Conservation (phyloP, 1,140 invertebrate genomes). For the Globodera rostochiensis region DNA sequence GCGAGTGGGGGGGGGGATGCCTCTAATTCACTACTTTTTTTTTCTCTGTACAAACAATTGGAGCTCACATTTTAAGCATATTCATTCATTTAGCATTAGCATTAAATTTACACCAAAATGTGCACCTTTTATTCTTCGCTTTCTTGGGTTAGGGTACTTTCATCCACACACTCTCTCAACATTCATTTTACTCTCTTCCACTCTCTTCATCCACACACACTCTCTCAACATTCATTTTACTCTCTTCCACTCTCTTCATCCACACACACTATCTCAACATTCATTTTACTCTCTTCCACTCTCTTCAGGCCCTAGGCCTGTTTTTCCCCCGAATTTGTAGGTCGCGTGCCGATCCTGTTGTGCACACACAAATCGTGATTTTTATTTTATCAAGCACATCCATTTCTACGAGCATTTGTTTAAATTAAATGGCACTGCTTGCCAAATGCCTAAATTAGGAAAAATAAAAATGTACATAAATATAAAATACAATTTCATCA, state of each 20-base stretch:
- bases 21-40: background rate
- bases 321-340: background rate
- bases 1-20: background rate
- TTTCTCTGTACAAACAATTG: too few species aligned
- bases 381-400: background rate
- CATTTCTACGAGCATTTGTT: background rate
- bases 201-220: background rate
- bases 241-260: background rate
- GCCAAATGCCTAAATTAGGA: background rate
- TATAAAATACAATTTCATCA: too few species aligned
- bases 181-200: background rate
- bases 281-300: background rate
- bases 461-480: background rate
- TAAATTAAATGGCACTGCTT: background rate
- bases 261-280: background rate
- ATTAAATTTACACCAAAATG: too few species aligned
- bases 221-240: background rate
- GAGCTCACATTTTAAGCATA: too few species aligned
- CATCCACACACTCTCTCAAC: too few species aligned
- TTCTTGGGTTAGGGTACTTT: too few species aligned
- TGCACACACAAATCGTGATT: background rate
- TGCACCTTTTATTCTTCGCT: too few species aligned
- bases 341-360: background rate
- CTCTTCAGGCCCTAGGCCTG: background rate
- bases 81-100: too few species aligned